These are phyloP conservation scores for Ploceus nigricollis DNA, from an alignment of 2,113 vertebrate species.

Conservation along the genomic window DNA sequence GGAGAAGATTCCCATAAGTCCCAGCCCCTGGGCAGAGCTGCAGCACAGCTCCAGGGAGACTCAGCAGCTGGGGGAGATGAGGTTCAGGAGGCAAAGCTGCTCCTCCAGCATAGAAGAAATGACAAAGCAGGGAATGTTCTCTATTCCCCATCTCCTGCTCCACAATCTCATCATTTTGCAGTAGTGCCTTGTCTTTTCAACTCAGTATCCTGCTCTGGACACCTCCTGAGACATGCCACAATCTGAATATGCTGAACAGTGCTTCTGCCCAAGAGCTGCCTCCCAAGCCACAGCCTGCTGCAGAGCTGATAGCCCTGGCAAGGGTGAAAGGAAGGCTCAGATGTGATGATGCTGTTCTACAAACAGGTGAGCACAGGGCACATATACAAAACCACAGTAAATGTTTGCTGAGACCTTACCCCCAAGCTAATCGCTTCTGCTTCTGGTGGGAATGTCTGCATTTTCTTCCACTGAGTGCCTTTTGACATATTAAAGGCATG, in stretches of 20 bases:
- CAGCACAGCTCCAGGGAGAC: background rate
- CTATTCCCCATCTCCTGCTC: background rate
- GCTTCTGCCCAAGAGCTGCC: background rate
- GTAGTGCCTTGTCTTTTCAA: background rate
- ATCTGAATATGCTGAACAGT: background rate
- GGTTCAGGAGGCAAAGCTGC: background rate
- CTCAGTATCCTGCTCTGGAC: background rate
- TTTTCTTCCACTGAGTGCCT: background rate
- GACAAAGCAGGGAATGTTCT: background rate
- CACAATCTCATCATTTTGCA: background rate
- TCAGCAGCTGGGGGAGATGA: rapidly evolving
- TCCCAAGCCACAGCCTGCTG: background rate
- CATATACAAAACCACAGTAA: background rate
- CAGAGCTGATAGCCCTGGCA: background rate
- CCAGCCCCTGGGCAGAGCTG: background rate
- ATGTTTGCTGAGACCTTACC: background rate
- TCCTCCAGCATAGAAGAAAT: background rate
- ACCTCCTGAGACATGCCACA: rapidly evolving
- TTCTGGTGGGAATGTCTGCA: conserved; percentile 1
- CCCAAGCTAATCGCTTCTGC: background rate
- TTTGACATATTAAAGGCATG: conserved; percentile 44
- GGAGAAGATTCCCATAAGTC: background rate
- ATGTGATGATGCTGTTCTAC: background rate
- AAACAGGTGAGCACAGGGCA: background rate
- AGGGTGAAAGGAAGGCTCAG: background rate